phyloP scores from a whole-genome alignment of 1,140 invertebrate species.

The Drosophila kanapiae region DNA sequence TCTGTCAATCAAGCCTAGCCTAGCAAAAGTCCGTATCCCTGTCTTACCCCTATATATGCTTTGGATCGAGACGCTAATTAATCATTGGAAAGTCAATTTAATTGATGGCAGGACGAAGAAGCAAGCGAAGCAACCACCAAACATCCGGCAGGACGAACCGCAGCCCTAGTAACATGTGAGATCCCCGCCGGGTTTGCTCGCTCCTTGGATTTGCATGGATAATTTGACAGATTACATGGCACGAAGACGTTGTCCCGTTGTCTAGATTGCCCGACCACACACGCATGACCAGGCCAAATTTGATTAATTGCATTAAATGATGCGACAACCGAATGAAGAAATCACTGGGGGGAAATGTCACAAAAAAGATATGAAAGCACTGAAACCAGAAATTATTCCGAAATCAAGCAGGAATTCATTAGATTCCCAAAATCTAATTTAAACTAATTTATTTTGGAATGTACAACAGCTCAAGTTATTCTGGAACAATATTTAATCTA shows the following conservation, averaged over 20 bases:
- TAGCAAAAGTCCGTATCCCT: conserved; percentile 8
- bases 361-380: background rate
- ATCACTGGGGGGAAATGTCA: conserved; percentile 6
- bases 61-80: conserved; percentile 74
- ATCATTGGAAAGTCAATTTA: conserved; percentile 80
- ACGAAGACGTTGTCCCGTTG: conserved; percentile 25
- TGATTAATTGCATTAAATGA: conserved; percentile 67
- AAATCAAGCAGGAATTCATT: background rate
- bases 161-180: conserved; percentile 68
- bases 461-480: too few species aligned
- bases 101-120: conserved; percentile 63
- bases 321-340: conserved; percentile 41
- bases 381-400: background rate
- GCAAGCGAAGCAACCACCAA: conserved; percentile 39
- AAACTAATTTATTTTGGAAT: too few species aligned
- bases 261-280: conserved; percentile 21
- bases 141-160: conserved; percentile 54
- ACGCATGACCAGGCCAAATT: conserved; percentile 25
- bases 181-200: conserved; percentile 14
- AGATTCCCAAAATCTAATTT: too few species aligned
- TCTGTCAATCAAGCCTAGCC: conserved; percentile 58
- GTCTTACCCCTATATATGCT: background rate
- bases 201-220: conserved; percentile 76
- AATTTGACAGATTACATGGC: conserved; percentile 80
- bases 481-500: too few species aligned